Conservation (phyloP, 2,888 invertebrate species). For the Apomyelois bistriatella region DNA sequence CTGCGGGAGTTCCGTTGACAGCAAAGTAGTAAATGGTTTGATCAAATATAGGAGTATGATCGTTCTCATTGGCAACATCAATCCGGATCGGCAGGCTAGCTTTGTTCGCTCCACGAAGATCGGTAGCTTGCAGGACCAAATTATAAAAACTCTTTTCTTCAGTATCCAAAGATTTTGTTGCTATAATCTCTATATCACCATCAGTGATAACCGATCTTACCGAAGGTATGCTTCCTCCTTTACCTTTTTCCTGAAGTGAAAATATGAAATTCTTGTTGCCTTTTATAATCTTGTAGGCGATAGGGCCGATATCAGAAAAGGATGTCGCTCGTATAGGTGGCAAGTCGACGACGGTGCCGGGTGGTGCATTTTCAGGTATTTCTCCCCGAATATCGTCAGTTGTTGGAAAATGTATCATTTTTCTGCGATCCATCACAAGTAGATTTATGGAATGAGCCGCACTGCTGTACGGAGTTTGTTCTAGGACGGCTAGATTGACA, state of each 20-base stretch:
- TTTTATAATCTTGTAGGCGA: slow-evolving; percentile 89
- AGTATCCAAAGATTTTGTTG: slow-evolving; percentile 87
- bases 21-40: slow-evolving; percentile 88
- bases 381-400: slow-evolving; percentile 83
- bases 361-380: slow-evolving; percentile 87
- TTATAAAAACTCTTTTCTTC: slow-evolving; percentile 86
- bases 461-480: slow-evolving; percentile 89
- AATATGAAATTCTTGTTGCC: slow-evolving; percentile 88
- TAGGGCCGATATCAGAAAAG: slow-evolving; percentile 82
- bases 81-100: slow-evolving; percentile 89
- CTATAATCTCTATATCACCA: slow-evolving; percentile 87
- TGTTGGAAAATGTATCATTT: slow-evolving; percentile 88
- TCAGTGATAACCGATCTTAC: slow-evolving; percentile 77
- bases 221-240: slow-evolving; percentile 60
- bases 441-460: slow-evolving; percentile 89
- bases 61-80: slow-evolving; percentile 92
- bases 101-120: slow-evolving; percentile 88
- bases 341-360: slow-evolving; percentile 85
- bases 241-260: slow-evolving; percentile 82
- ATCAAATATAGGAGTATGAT: slow-evolving; percentile 93
- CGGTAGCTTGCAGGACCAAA: slow-evolving; percentile 89
- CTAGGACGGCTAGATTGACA: slow-evolving; percentile 89
- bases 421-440: slow-evolving; percentile 89
- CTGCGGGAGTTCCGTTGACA: slow-evolving; percentile 82
- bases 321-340: slow-evolving; percentile 86